A percentile compares a stretch with the other conserved stretches of the same genome.
These are phyloP conservation scores for Cottoperca gobio DNA, from an alignment of 2,797 vertebrate species.

Conservation along the genomic window DNA sequence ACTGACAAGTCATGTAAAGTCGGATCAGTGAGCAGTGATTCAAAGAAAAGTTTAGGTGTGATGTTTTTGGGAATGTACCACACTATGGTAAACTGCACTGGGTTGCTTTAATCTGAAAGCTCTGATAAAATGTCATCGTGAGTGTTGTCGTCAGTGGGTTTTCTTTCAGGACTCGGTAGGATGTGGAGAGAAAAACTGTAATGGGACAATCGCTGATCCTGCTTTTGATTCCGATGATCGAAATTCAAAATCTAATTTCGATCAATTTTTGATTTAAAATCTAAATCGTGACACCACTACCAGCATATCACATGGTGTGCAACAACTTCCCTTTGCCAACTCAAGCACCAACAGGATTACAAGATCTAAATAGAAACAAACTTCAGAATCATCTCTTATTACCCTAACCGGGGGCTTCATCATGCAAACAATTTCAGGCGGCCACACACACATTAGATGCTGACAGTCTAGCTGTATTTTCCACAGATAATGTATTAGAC, in stretches of 20 bases:
- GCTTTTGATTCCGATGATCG: too few relatives aligned
- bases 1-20: conserved; percentile 38
- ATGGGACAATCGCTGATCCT: too few relatives aligned
- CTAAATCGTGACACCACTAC: too few relatives aligned
- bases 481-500: neutral
- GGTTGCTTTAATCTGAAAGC: too few relatives aligned
- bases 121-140: too few relatives aligned
- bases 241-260: too few relatives aligned
- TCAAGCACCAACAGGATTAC: conserved; percentile 31
- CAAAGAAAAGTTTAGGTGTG: conserved; percentile 50
- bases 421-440: conserved; percentile 1
- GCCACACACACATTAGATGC: neutral
- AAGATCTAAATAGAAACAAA: conserved; percentile 34
- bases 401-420: conserved; percentile 26
- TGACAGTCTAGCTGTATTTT: neutral
- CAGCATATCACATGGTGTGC: conserved; percentile 48
- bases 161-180: too few relatives aligned
- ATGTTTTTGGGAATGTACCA: neutral
- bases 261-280: too few relatives aligned
- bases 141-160: too few relatives aligned
- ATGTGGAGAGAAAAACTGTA: too few relatives aligned
- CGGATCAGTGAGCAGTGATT: conserved; percentile 37
- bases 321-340: conserved; percentile 43
- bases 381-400: conserved; percentile 26
- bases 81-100: too few relatives aligned